Evolutionary conservation across 2,797 vertebrate genomes (phyloP).

Genomic region (Oryzias dopingdopingensis): DNA sequence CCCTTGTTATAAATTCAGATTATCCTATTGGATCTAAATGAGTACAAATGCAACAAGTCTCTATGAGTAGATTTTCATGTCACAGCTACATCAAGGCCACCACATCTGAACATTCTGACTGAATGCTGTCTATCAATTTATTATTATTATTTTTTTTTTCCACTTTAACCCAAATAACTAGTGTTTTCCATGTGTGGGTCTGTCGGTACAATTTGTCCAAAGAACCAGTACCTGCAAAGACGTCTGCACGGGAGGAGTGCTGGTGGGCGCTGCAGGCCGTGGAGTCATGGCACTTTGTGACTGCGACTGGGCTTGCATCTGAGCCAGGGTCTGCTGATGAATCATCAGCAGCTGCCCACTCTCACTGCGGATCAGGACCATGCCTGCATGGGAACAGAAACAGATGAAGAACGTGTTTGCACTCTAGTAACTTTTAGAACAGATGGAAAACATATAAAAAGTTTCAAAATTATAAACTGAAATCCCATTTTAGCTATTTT

Average conservation of each 20-base stretch:
- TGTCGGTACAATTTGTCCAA: not conserved
- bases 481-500: not conserved
- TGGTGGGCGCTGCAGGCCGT: conserved; percentile 87
- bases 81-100: not conserved
- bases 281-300: conserved; percentile 89
- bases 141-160: not conserved
- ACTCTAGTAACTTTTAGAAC: not conserved
- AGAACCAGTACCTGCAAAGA: conserved; percentile 82
- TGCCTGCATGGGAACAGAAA: conserved; percentile 73
- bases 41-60: too few relatives aligned
- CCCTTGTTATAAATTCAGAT: too few relatives aligned
- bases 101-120: not conserved
- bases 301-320: conserved; percentile 93
- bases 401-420: not conserved
- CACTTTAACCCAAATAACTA: conserved; percentile 5
- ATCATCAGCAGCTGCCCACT: conserved; percentile 94
- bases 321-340: conserved; percentile 92
- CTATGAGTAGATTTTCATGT: not conserved
- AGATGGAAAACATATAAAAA: conserved; percentile 2
- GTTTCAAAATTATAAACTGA: not conserved
- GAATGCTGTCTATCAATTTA: not conserved
- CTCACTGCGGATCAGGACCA: conserved; percentile 95
- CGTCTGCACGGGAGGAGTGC: conserved; percentile 87
- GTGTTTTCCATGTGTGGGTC: conserved; percentile 1
- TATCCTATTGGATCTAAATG: too few relatives aligned